phyloP scores from a whole-genome alignment of 2,888 invertebrate species.

The Pseudococcus jackbeardsleyi region DNA sequence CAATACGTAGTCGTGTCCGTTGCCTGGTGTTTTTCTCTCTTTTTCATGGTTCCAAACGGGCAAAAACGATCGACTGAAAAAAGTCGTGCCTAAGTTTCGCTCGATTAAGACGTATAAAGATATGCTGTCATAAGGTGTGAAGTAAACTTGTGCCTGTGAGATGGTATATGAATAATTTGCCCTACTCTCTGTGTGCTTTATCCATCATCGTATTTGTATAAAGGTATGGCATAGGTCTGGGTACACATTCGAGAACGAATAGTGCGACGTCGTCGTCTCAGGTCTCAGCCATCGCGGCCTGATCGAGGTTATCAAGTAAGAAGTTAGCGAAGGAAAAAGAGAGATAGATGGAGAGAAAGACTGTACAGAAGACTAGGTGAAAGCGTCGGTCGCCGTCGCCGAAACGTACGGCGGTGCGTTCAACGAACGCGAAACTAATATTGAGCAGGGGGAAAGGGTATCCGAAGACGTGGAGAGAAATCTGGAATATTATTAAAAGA shows the following conservation, averaged over 20 bases:
- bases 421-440: conserved; percentile 23
- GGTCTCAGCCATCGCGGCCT: neutral
- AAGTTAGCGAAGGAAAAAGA: no score
- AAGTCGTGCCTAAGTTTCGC: no score
- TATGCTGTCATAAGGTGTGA: no score
- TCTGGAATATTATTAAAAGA: conserved; percentile 21
- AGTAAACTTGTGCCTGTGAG: no score
- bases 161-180: no score
- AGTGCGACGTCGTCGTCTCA: neutral
- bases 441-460: neutral
- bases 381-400: conserved; percentile 15
- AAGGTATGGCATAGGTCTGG: neutral
- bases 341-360: neutral
- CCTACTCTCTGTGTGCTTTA: no score
- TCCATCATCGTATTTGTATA: neutral
- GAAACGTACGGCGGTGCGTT: neutral
- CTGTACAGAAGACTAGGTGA: neutral
- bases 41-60: neutral
- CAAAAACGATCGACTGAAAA: no score
- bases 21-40: neutral
- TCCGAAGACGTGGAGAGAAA: neutral
- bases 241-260: conserved; percentile 11
- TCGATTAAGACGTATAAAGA: no score
- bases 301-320: conserved; percentile 42
- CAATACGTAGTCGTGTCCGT: conserved; percentile 50